Evolutionary conservation across 1,140 invertebrate genomes (phyloP), one percentile per base, ranked within the genome.

Genomic region (Macrotrachela quadricornifera): DNA sequence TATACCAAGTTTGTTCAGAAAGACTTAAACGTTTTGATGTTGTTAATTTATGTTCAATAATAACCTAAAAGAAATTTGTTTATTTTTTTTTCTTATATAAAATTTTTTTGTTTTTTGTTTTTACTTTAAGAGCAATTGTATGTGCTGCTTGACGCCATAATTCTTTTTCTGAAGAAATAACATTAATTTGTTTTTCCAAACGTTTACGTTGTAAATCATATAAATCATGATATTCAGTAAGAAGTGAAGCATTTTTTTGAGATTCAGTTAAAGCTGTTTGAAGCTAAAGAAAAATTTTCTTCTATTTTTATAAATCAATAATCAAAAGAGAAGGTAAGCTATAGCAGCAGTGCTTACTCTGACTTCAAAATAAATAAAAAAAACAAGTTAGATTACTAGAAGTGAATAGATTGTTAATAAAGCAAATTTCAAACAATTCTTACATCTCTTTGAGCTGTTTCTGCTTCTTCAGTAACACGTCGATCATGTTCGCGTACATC

Each of bases 401-500:
- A 16, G 14, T 16, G 43, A 42, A 36, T 42, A 43, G 15, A 30
- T 43, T 37, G 17, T 41, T 37, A 45, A 15, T 37, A 42, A 15
- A 12, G 18, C n/a, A 18, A 44, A 13, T 14, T 3, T 41, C 15
- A 44, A 16, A 17, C 14, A 0, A 30, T n/a, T 61, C 65, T 64
- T 57, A 70, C 68, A 58, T 69, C 66, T 59, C 65, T 63, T 56
- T 68, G 64, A 14, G 67, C 64, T 30, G 62, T 61, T 21, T 63
- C 59, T 8, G 66, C 66, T 51, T 69, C 62, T 42, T 60, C 59
- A 10, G 65, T 67, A 10, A 70, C 61, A 56, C 60, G 60, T 38
- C 56, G 60, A 50, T 70, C 68, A 60, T 69, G 67, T 49, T 68
- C 67, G 46, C 67, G 68, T 0, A 70, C 66, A 41, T 63, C 61